These are phyloP conservation scores for Campoletis raptor DNA, from an alignment of 2,888 invertebrate genomes.

Conservation along the genomic window DNA sequence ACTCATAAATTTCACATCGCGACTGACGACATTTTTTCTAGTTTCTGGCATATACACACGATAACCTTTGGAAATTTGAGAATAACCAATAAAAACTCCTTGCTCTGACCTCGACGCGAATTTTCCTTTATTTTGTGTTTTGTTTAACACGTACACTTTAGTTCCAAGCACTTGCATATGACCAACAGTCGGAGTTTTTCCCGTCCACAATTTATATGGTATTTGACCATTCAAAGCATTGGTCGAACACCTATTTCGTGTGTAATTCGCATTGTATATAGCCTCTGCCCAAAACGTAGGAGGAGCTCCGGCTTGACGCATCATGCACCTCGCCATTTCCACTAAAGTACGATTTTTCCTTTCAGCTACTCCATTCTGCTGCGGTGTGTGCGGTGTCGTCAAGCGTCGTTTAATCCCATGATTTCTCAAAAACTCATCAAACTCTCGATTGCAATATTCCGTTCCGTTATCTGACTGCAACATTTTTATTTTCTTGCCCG, in stretches of 20 bases:
- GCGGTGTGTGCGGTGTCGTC: too few species aligned
- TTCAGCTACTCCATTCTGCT: too few species aligned
- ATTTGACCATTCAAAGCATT: conserved; percentile 49
- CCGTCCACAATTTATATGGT: conserved; percentile 58
- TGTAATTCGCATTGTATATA: conserved; percentile 65
- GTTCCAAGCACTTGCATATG: conserved; percentile 59
- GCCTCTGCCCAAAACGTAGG: conserved; percentile 72
- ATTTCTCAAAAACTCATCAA: conserved; percentile 65
- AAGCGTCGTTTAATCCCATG: conserved; percentile 72
- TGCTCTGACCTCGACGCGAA: conserved; percentile 50
- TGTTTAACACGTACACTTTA: conserved; percentile 52
- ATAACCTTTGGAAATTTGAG: conserved; percentile 52
- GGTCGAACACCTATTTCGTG: conserved; percentile 67
- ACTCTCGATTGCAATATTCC: conserved; percentile 67
- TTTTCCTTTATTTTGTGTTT: conserved; percentile 43
- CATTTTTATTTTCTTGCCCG: conserved; percentile 63
- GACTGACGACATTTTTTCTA: conserved; percentile 19
- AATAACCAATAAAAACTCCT: conserved; percentile 56
- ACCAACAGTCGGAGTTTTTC: conserved; percentile 38
- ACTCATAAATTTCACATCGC: conserved; percentile 47
- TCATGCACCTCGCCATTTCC: conserved; percentile 67
- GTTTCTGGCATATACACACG: conserved; percentile 22
- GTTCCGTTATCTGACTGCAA: conserved; percentile 69
- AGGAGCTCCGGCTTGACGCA: conserved; percentile 64
- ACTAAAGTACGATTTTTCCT: background rate